Base-by-base conservation (phyloP, 2,888 invertebrate species). In the Keiferia lycopersicella region DNA sequence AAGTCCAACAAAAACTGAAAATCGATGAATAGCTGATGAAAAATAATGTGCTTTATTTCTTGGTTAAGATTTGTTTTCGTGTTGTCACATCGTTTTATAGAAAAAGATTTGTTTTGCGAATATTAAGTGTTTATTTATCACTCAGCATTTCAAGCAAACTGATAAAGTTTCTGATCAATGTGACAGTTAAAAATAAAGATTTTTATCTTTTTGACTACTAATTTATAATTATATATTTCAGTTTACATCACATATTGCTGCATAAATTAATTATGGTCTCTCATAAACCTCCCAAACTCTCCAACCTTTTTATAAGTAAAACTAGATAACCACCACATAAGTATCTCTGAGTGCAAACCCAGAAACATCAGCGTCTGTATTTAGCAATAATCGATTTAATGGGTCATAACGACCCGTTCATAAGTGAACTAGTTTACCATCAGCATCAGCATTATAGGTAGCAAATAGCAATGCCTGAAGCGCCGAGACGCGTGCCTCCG, bases 371-470 rank as follows among this genome's bases (percentile, higher is more conserved):
- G 63, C 63, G 53, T 48, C 66, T 62, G 66, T 64, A 64, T 62
- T 66, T 66, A 66, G 58, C 61, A 51, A 66, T 66, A 66, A 64
- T 64, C 66, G 66, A 62, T 66, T 53, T 64, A 64, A 66, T 66
- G 66, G 61, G 59, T 30, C 63, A 62, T 67, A 67, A 67, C 65
- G 67, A 67, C 57, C 39, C 63, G 1, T 20, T 65, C 59, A 48
- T 65, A 65, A 67, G 62, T 63, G 57, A 64, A 65, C 63, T 56
- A 56, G 56, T 56, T 34, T 26, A 56, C 30, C 16, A 30, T 56
- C 34, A 56, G 3, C 22, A 34, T 56, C 12, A 14, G 11, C 30
- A 56, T 22, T 14, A 12, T 26, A n/a, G n/a, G n/a, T n/a, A n/a
- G n/a, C n/a, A n/a, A 7, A 34, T 34, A 65, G 67, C 57, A 62